Percentiles rank a stretch among this genome's conserved stretches.
Evolutionary conservation across 2,888 invertebrate species (phyloP).

Genomic region (Sphaeridia pumilis): DNA sequence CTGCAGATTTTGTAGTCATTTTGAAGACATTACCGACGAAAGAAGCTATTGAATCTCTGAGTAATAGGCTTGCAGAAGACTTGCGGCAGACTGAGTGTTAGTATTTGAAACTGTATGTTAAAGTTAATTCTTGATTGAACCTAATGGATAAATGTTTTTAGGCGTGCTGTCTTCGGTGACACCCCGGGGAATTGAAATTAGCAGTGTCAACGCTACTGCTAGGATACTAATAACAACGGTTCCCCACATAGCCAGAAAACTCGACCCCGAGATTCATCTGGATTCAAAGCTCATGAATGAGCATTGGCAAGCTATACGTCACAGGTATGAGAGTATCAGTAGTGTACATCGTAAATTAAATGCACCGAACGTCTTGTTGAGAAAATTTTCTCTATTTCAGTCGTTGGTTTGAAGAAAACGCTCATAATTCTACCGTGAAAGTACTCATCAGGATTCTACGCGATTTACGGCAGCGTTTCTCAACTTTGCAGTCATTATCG

Average conservation of each 20-base stretch:
- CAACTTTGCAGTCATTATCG: constrained; percentile 77
- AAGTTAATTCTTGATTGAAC: neutral
- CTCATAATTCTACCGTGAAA: constrained; percentile 92
- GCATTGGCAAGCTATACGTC: constrained; percentile 85
- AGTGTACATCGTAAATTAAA: neutral
- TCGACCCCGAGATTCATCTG: constrained; percentile 74
- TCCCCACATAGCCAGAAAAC: constrained; percentile 76
- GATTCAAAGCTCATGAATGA: constrained; percentile 64
- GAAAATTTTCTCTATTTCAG: constrained; percentile 40
- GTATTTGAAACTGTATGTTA: constrained; percentile 2
- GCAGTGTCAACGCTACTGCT: constrained; percentile 71
- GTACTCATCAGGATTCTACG: constrained; percentile 85
- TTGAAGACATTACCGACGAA: constrained; percentile 91
- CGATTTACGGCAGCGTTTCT: constrained; percentile 78
- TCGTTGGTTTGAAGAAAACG: constrained; percentile 97
- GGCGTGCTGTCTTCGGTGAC: constrained; percentile 41
- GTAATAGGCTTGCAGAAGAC: constrained; percentile 74
- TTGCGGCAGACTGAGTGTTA: constrained; percentile 45
- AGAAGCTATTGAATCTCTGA: constrained; percentile 85
- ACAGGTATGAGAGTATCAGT: constrained; percentile 45
- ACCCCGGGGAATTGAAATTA: constrained; percentile 73
- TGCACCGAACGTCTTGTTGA: neutral
- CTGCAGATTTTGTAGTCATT: constrained; percentile 93
- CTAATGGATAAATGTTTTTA: constrained; percentile 27
- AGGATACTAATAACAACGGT: constrained; percentile 85